These are phyloP conservation scores for Andrena praecox DNA, from an alignment of 2,888 invertebrate genomes.

Conservation along the genomic window DNA sequence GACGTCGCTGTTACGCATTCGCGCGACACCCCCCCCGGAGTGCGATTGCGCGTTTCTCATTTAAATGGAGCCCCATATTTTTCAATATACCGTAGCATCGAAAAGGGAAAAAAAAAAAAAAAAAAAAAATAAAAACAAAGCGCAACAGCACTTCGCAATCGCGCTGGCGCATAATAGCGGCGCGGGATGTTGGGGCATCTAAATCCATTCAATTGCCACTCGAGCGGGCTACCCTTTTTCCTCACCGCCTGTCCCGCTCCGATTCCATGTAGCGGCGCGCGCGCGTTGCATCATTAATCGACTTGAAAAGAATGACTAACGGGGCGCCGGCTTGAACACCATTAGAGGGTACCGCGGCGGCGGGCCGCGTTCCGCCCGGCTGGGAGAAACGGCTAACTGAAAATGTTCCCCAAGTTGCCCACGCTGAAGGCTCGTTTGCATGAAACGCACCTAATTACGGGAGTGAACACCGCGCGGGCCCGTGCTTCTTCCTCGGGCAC, in stretches of 20 bases:
- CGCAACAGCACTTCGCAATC: background rate
- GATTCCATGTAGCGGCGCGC: background rate
- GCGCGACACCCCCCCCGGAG: too few relatives aligned
- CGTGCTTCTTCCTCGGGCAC: background rate
- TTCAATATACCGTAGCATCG: background rate
- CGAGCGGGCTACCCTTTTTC: background rate
- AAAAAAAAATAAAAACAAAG: background rate
- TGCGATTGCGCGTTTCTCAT: background rate
- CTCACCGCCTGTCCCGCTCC: background rate
- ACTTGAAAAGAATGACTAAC: background rate
- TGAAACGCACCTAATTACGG: slow-evolving; percentile 48
- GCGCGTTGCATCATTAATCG: background rate
- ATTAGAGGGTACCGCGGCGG: background rate
- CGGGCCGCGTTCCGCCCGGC: background rate
- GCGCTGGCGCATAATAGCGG: background rate
- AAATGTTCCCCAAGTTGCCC: background rate
- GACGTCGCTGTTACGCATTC: background rate
- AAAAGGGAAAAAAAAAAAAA: background rate
- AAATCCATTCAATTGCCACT: background rate
- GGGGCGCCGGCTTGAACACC: background rate
- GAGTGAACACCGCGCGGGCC: slow-evolving; percentile 22
- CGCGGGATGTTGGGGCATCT: background rate
- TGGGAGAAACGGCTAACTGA: background rate
- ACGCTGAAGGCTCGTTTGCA: slow-evolving; percentile 27
- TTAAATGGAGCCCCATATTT: background rate